Percentiles rank a stretch among this genome's conserved stretches.
phyloP scores from a whole-genome alignment of 1,140 invertebrate species.

The Myzus persicae region DNA sequence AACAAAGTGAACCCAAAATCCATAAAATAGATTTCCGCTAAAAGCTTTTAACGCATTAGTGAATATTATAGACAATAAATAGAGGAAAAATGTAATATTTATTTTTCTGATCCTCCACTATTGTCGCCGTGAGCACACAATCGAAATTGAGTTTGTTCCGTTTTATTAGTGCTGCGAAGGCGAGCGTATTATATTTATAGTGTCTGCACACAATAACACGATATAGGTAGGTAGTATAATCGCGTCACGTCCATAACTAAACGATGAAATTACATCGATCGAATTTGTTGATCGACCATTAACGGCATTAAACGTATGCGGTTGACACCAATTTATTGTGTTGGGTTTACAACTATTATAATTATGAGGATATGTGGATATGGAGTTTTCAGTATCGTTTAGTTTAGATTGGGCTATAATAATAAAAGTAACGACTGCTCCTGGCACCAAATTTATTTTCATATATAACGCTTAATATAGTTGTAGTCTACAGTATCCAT shows the following conservation, averaged over 20 bases:
- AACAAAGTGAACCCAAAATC: not conserved
- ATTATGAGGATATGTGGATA: not conserved
- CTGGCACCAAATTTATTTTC: not conserved
- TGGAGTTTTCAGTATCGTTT: not conserved
- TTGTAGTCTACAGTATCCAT: not conserved
- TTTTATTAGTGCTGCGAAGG: not conserved
- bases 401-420: conserved; percentile 12
- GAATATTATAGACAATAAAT: not conserved
- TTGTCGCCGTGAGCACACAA: not conserved
- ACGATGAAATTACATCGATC: not conserved
- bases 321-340: not conserved
- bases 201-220: not conserved
- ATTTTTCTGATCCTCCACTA: not conserved
- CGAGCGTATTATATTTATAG: not conserved
- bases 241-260: not conserved
- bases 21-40: not conserved
- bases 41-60: not conserved
- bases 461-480: not conserved
- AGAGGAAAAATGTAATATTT: not conserved
- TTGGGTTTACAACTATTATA: not conserved
- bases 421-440: not conserved
- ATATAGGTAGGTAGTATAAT: not conserved
- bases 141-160: not conserved
- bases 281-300: not conserved
- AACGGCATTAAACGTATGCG: not conserved